Base-by-base conservation (phyloP, 2,113 vertebrate species). In the Electrona antarctica region DNA sequence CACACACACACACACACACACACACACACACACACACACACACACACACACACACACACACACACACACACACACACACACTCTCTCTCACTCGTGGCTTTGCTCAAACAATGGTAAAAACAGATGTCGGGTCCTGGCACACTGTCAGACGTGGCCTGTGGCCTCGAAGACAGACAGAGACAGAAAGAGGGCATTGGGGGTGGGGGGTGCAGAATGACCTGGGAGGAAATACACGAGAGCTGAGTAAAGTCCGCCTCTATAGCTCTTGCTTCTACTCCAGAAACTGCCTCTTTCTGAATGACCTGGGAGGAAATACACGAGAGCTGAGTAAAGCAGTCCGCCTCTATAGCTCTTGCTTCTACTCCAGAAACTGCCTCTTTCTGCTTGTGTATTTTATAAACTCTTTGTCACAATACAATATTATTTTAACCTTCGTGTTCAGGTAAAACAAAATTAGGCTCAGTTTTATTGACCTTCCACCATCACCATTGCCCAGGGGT, bases 51-150 rank as follows among this genome's bases (percentile, higher is more conserved):
- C 29, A 33, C 29, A 33, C 29, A 33, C 29, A 33, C 29, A 33
- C 29, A 33, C 29, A 33, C 29, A 33, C 29, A 33, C 29, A 33
- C 29, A 33, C 29, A 33, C 29, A 33, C 29, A 33, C 29, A 33
- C 29, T 33, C 2, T 33, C 33, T 4, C 33, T 1, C 3, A 41
- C 1, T 41, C 33, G 28, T 12, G n/a, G 51, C 21, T 2, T 12
- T 3, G 28, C 65, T 74, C 0, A 29, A 48, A 62, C 49, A 76
- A 81, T 62, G 13, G 57, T 67, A 70, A 82, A 86, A 86, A 69
- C 87, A 84, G 77, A 78, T 73, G 71, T 54, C 10, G 54, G 57
- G 66, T 74, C 71, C 28, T 54, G 69, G 81, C 51, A 58, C 69
- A 13, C 55, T 54, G 56, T 68, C 11, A 72, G 64, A 63, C 45